Evolutionary conservation across 2,113 vertebrate genomes (phyloP).

Genomic region (Scopus umbretta): DNA sequence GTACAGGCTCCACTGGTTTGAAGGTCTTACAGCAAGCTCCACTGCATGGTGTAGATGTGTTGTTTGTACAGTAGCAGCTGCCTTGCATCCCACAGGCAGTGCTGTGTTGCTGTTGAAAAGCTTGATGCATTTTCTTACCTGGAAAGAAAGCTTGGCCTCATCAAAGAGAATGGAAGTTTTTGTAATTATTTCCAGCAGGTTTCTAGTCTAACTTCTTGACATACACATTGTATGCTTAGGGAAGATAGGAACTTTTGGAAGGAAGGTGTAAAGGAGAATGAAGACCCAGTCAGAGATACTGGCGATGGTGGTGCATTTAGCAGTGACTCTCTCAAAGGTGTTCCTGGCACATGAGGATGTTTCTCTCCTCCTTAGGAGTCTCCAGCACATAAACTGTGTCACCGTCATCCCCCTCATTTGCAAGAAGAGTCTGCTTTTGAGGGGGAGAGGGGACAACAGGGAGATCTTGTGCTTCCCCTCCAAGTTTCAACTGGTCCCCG

Average conservation of each 20-base stretch:
- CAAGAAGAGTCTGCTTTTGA: background rate
- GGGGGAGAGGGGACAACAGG: background rate
- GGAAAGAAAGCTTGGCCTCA: background rate
- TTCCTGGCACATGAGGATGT: background rate
- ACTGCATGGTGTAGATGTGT: background rate
- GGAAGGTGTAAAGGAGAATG: background rate
- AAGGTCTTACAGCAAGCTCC: background rate
- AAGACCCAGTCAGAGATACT: background rate
- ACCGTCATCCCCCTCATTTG: background rate
- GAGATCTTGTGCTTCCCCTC: background rate
- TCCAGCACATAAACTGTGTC: background rate
- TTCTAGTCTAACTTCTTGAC: background rate
- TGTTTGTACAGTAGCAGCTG: background rate
- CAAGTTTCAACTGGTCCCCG: background rate
- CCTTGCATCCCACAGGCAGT: background rate
- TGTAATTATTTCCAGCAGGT: background rate
- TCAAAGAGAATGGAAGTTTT: background rate
- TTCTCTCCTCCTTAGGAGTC: background rate
- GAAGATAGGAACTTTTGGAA: background rate
- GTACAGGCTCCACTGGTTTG: fast-evolving
- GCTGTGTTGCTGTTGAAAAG: background rate
- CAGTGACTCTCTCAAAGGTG: background rate
- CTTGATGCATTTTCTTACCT: background rate
- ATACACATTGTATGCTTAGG: background rate
- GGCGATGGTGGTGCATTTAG: background rate